Evolutionary conservation across 2,113 vertebrate species (phyloP).

Genomic region (Mastomys natalensis): DNA sequence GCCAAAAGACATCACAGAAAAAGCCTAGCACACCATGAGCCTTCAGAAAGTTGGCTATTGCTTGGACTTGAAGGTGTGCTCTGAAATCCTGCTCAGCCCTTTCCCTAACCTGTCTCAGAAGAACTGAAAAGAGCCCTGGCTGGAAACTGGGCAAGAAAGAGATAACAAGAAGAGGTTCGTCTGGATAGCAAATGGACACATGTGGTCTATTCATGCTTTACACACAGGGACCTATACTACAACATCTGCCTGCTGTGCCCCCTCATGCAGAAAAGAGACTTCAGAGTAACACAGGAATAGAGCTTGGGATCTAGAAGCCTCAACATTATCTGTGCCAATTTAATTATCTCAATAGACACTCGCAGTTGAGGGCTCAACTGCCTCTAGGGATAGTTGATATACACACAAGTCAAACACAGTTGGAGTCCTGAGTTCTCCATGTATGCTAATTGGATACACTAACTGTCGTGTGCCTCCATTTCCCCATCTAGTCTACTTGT

Average conservation of each 20-base stretch:
- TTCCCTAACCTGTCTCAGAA: not conserved
- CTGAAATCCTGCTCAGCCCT: not conserved
- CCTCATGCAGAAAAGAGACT: not conserved
- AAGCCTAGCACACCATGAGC: not conserved
- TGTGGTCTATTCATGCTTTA: not conserved
- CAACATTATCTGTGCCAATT: not conserved
- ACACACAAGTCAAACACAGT: not conserved
- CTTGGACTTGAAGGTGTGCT: not conserved
- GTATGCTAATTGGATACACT: not conserved
- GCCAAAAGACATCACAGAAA: slow-evolving; percentile 36
- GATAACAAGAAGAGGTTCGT: not conserved
- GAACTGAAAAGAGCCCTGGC: not conserved
- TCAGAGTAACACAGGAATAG: not conserved
- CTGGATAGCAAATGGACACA: not conserved
- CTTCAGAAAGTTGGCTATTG: not conserved
- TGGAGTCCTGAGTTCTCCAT: not conserved
- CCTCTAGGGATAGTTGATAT: not conserved
- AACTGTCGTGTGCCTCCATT: not conserved
- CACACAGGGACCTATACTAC: not conserved
- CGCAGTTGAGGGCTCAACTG: accelerated
- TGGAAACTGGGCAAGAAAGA: not conserved
- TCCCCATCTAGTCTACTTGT: not conserved
- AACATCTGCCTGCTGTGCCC: not conserved
- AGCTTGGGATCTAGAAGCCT: not conserved
- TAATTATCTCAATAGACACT: not conserved